Percentiles rank a stretch among this genome's conserved stretches.
These are phyloP conservation scores for Coilia nasus DNA, from an alignment of 2,797 vertebrate species.

Conservation along the genomic window DNA sequence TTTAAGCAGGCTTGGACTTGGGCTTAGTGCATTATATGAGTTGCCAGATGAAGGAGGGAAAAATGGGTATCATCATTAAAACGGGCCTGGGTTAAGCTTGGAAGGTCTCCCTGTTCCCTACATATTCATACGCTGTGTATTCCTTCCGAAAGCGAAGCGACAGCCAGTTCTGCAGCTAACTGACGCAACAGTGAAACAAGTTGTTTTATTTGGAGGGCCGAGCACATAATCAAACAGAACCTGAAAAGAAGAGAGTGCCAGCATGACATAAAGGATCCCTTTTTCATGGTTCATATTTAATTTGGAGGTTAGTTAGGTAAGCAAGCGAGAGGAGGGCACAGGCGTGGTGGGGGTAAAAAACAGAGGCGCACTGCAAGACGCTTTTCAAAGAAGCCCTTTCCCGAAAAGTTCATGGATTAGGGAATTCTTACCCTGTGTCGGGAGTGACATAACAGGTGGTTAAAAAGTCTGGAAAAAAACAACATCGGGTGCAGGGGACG, in stretches of 20 bases:
- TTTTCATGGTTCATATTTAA: constrained; percentile 62
- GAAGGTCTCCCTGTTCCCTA: constrained; percentile 55
- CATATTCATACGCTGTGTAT: constrained; percentile 49
- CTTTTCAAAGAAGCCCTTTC: constrained; percentile 45
- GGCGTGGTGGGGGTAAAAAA: constrained; percentile 58
- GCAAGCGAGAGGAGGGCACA: constrained; percentile 53
- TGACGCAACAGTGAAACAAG: constrained; percentile 72
- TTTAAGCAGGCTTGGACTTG: constrained; percentile 34
- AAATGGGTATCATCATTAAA: constrained; percentile 47
- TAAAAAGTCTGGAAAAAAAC: constrained; percentile 50
- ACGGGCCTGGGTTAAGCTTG: constrained; percentile 65
- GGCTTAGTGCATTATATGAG: constrained; percentile 11
- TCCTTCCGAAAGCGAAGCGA: constrained; percentile 42
- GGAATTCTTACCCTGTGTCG: constrained; percentile 51
- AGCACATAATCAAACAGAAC: constrained; percentile 68
- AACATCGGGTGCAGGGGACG: constrained; percentile 10
- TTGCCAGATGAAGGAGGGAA: constrained; percentile 38
- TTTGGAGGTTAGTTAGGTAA: constrained; percentile 68
- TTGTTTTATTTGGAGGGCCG: constrained; percentile 76
- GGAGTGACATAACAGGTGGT: constrained; percentile 61
- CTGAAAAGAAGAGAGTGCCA: constrained; percentile 63
- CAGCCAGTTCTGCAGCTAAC: constrained; percentile 36
- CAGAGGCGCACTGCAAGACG: constrained; percentile 53
- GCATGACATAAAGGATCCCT: constrained; percentile 65
- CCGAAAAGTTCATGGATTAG: constrained; percentile 36